phyloP scores from a whole-genome alignment of 2,888 invertebrate genomes.

The Papilio gigon region DNA sequence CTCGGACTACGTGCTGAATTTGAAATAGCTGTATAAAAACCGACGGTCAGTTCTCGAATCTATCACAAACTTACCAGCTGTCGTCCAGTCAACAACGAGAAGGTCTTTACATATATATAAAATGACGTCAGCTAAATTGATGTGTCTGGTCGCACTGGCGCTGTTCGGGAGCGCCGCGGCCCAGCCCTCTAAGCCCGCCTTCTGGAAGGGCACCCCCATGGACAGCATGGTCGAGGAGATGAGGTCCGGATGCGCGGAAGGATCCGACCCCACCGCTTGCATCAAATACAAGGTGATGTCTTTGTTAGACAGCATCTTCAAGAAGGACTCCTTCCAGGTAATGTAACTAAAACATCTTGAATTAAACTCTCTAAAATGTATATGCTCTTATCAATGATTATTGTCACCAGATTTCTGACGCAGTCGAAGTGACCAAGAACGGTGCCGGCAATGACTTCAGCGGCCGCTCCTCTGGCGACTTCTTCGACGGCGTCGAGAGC shows the following conservation, averaged over 20 bases:
- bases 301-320: conserved; percentile 89
- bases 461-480: conserved; percentile 81
- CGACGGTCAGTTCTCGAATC: conserved; percentile 73
- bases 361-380: conserved; percentile 7
- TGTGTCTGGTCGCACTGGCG: conserved; percentile 77
- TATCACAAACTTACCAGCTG: conserved; percentile 75
- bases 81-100: conserved; percentile 72
- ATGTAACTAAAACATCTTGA: not conserved
- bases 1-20: conserved; percentile 75
- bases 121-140: conserved; percentile 77
- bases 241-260: conserved; percentile 87
- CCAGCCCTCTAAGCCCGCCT: conserved; percentile 84
- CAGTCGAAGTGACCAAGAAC: conserved; percentile 89
- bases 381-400: not conserved
- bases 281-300: conserved; percentile 92
- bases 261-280: conserved; percentile 90
- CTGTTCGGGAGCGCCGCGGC: conserved; percentile 83
- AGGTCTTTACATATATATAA: conserved; percentile 51
- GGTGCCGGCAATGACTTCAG: conserved; percentile 84
- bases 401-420: conserved; percentile 85
- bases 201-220: conserved; percentile 88
- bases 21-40: conserved; percentile 83
- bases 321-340: conserved; percentile 91
- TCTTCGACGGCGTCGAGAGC: conserved; percentile 87
- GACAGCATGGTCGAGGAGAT: conserved; percentile 89